phyloP scores from a whole-genome alignment of 2,113 vertebrate species.

The Eptesicus fuscus region DNA sequence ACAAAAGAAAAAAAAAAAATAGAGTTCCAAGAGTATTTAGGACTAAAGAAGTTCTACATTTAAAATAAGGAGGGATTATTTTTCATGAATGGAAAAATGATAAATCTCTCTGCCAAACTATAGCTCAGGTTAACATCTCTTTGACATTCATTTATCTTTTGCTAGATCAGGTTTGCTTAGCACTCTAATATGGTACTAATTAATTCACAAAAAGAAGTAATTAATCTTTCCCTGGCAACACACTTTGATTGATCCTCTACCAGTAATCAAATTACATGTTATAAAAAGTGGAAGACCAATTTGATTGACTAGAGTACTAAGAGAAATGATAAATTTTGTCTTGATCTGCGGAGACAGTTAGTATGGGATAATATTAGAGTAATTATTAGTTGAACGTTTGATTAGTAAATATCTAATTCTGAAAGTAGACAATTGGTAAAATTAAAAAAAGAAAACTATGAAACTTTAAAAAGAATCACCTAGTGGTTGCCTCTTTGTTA shows the following conservation, averaged over 20 bases:
- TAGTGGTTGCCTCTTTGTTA: too few species aligned
- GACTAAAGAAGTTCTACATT: not conserved
- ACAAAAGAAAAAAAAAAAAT: not conserved
- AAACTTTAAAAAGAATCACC: not conserved
- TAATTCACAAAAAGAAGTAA: constrained; percentile 80
- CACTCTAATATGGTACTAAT: constrained; percentile 74
- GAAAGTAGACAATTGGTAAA: constrained; percentile 44
- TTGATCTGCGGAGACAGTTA: not conserved
- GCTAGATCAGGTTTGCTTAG: constrained; percentile 60
- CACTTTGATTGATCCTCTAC: constrained; percentile 80
- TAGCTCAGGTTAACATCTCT: constrained; percentile 56
- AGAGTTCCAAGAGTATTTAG: not conserved
- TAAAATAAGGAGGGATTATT: not conserved
- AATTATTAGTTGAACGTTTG: not conserved
- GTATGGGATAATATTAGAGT: constrained; percentile 32
- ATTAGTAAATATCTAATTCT: constrained; percentile 44
- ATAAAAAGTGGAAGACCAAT: constrained; percentile 71
- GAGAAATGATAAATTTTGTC: constrained; percentile 52
- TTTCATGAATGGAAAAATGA: constrained; percentile 62
- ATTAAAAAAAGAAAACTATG: not conserved
- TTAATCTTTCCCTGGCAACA: constrained; percentile 79
- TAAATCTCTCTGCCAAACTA: constrained; percentile 51
- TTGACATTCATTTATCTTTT: constrained; percentile 57
- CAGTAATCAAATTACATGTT: constrained; percentile 81
- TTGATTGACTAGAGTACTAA: constrained; percentile 53